Evolutionary conservation across 2,888 invertebrate genomes (phyloP).

Genomic region (Pollenia griseotomentosa): DNA sequence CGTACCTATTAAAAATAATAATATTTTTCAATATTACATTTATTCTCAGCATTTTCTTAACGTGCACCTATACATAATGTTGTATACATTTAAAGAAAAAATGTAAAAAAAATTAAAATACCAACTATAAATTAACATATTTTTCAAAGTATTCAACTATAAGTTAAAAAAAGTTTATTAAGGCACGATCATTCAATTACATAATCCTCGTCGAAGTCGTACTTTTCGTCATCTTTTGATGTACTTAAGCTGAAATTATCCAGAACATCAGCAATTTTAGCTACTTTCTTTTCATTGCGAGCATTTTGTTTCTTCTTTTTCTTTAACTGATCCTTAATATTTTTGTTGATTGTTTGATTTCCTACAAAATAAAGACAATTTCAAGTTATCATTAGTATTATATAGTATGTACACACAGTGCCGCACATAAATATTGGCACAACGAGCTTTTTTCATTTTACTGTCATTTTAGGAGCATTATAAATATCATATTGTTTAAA

Average conservation of each 20-base stretch:
- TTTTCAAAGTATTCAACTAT: not conserved
- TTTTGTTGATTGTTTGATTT: constrained; percentile 86
- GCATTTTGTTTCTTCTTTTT: constrained; percentile 86
- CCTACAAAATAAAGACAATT: constrained; percentile 76
- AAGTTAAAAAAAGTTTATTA: constrained; percentile 1
- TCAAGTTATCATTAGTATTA: not conserved
- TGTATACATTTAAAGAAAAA: no score
- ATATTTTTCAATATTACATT: no score
- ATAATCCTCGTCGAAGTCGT: constrained; percentile 82
- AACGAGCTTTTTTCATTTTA: no score
- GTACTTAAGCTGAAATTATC: constrained; percentile 84
- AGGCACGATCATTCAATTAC: constrained; percentile 77
- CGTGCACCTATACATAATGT: no score
- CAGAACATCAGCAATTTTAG: constrained; percentile 87
- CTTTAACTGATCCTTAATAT: constrained; percentile 85
- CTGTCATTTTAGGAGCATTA: no score
- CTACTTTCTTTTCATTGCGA: constrained; percentile 87
- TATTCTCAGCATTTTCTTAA: no score
- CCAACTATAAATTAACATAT: no score
- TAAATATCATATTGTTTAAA: no score
- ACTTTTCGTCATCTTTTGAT: constrained; percentile 78
- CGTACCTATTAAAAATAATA: no score
- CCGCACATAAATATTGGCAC: no score
- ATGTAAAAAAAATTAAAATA: no score
- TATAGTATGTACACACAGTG: no score